Base-by-base conservation (phyloP, 2,797 vertebrate species). In the Hyperoplus lanceolatus region DNA sequence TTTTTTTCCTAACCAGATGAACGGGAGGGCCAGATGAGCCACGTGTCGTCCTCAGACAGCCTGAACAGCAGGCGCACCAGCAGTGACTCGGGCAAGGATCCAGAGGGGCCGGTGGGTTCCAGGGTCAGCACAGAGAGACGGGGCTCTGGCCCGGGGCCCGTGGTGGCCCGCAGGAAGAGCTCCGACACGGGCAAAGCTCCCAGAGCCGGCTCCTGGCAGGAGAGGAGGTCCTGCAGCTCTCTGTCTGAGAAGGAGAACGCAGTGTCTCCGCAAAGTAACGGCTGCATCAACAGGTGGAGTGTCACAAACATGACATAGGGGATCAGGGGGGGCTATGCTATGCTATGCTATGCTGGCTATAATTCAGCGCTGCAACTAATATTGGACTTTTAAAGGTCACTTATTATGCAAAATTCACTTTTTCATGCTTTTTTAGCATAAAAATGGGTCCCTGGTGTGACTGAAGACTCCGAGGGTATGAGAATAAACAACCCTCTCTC, bases 21-120 rank as follows among this genome's bases (percentile, higher is more conserved):
- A 62, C 87, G 69, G 1, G 93, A 94, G 5, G 90, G 93, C 12
- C 92, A 92, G 78, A 83, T 95, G 88, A 94, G 87, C 81, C 93
- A 95, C 70, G 89, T 95, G 46, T 94, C 94, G 4, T 96, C 94
- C 55, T 93, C 74, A 4, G 94, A 95, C 87, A 95, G 95, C 76
- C 89, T 96, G 84, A 95, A 93, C 3, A 93, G 92, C 6, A 64
- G 83, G 21, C 83, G 90, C 46, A 70, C 79, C 84, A 95, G 94
- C 91, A 90, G 89, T n/a, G 93, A 95, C 65, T 94, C 86, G 0
- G 89, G 92, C 36, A 94, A 87, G 60, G 92, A 94, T 15, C 77
- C 90, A 0, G 93, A 93, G 12, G 91, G 85, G 4, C 70, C 79
- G 0, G 70, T 59, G 0, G 90, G 86, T 6, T 62, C 88, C 45